phyloP scores from a whole-genome alignment of 2,797 vertebrate species.

The Odontamblyopus lacepedii region DNA sequence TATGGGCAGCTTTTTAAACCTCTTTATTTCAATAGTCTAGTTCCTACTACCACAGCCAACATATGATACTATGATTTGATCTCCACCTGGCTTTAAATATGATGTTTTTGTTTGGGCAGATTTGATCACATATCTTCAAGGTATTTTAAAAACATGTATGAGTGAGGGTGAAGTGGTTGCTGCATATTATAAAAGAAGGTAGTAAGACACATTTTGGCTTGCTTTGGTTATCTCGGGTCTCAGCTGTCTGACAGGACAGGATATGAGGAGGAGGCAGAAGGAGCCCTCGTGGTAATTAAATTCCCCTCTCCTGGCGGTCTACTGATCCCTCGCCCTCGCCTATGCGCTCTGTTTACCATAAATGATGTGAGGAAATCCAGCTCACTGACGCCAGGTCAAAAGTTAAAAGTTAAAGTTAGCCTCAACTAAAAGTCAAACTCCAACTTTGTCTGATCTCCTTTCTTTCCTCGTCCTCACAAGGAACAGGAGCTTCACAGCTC shows the following conservation, averaged over 20 bases:
- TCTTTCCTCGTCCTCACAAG: too few species aligned
- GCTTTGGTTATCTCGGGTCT: conserved; percentile 13
- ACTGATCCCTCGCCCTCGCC: conserved; percentile 25
- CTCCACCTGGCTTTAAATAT: not conserved
- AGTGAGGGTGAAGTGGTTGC: conserved; percentile 34
- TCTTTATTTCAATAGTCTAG: not conserved
- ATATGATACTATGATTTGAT: not conserved
- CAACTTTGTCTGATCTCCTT: too few species aligned
- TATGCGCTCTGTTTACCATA: conserved; percentile 14
- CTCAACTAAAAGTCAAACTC: too few species aligned
- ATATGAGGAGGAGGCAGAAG: conserved; percentile 27
- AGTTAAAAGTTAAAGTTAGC: too few species aligned
- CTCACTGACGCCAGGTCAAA: too few species aligned
- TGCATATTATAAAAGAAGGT: conserved; percentile 18
- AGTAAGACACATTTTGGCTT: conserved; percentile 31
- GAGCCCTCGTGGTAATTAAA: conserved; percentile 49
- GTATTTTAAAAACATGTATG: conserved; percentile 20
- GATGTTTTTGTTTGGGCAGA: conserved; percentile 3
- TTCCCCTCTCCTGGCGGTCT: conserved; percentile 39
- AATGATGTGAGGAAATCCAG: conserved; percentile 3
- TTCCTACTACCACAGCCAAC: not conserved
- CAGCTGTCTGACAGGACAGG: conserved; percentile 30
- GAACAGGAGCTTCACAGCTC: too few species aligned
- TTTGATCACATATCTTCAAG: conserved; percentile 28
- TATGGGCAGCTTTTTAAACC: too few species aligned